Evolutionary conservation across 2,113 vertebrate genomes (phyloP).

Genomic region (Lophius piscatorius): DNA sequence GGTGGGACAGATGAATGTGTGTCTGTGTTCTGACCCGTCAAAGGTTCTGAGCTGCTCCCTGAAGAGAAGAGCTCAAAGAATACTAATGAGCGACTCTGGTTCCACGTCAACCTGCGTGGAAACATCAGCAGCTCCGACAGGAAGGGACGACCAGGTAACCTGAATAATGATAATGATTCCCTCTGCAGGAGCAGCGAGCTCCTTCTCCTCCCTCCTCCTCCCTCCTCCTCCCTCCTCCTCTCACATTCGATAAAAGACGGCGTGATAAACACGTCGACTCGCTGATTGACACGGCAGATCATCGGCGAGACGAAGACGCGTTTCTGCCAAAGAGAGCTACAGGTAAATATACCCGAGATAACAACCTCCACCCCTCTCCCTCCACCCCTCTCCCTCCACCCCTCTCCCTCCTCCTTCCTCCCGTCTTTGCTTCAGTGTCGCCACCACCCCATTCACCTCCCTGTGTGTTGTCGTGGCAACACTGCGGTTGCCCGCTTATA

Average conservation of each 20-base stretch:
- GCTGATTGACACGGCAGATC: constrained; percentile 46
- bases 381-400: constrained; percentile 54
- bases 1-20: too few relatives aligned
- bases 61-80: too few relatives aligned
- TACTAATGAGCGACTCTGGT: too few relatives aligned
- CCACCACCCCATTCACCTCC: constrained; percentile 36
- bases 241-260: constrained; percentile 13
- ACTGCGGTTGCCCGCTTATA: constrained; percentile 70
- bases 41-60: too few relatives aligned
- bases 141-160: too few relatives aligned
- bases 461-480: constrained; percentile 79
- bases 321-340: constrained; percentile 53
- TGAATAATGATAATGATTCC: too few relatives aligned
- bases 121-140: too few relatives aligned
- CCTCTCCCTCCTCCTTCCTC: constrained; percentile 54
- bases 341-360: constrained; percentile 59
- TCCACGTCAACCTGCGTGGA: too few relatives aligned
- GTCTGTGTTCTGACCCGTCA: too few relatives aligned
- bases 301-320: constrained; percentile 36
- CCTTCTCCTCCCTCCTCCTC: background rate
- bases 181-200: too few relatives aligned
- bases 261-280: constrained; percentile 38
- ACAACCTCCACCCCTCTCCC: constrained; percentile 50
- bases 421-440: constrained; percentile 41
- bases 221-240: background rate